phyloP scores from a whole-genome alignment of 2,113 vertebrate species.

The Excalfactoria chinensis region DNA sequence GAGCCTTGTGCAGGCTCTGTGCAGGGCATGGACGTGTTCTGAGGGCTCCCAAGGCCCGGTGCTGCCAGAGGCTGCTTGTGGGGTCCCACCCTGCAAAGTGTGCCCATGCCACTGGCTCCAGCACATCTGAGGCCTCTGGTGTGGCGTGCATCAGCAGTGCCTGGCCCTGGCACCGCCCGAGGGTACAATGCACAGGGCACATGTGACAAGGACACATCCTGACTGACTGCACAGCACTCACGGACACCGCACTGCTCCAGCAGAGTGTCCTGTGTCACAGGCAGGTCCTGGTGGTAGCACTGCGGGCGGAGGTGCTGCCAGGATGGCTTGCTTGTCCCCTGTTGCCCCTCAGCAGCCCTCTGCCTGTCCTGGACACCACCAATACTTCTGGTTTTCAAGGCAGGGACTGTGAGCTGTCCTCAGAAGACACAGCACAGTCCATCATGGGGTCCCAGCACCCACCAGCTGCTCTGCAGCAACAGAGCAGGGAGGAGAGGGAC shows the following conservation, averaged over 20 bases:
- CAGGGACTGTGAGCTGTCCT: background rate
- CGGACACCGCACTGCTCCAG: background rate
- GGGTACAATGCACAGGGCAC: background rate
- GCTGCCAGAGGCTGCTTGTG: accelerated
- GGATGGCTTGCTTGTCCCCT: background rate
- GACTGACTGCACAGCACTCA: accelerated
- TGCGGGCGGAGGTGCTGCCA: background rate
- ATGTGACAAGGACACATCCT: background rate
- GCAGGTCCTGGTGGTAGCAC: background rate
- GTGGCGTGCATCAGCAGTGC: accelerated
- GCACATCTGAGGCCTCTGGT: accelerated
- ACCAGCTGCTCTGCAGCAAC: background rate
- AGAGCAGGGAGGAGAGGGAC: background rate
- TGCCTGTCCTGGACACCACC: background rate
- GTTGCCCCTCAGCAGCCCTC: background rate
- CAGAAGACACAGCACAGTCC: background rate
- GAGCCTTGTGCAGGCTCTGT: background rate
- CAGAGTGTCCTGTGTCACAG: background rate
- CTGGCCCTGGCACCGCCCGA: background rate
- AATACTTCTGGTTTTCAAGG: background rate
- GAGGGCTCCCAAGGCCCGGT: background rate
- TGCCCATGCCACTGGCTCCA: background rate
- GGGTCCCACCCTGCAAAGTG: background rate
- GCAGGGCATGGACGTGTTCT: background rate
- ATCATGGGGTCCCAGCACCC: background rate